Percentiles rank a stretch among this genome's conserved stretches.
Evolutionary conservation across 2,888 invertebrate genomes (phyloP).

Genomic region (Chesias legatella): DNA sequence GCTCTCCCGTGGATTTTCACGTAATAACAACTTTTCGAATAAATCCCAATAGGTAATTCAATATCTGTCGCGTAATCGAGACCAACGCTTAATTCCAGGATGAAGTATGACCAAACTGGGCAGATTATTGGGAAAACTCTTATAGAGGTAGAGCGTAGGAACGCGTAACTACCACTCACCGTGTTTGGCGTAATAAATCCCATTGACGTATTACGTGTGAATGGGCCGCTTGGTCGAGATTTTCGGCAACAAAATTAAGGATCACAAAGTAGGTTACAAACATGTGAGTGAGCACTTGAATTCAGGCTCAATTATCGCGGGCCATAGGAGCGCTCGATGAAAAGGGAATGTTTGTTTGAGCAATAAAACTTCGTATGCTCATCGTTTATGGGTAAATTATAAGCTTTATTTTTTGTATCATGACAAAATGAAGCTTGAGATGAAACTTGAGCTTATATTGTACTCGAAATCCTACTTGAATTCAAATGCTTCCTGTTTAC

Average conservation of each 20-base stretch:
- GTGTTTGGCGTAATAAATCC: slow-evolving; percentile 20
- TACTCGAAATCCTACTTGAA: too few relatives aligned
- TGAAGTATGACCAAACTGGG: not conserved
- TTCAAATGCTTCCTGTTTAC: too few relatives aligned
- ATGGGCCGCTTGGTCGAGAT: slow-evolving; percentile 21
- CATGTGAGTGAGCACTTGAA: slow-evolving; percentile 6
- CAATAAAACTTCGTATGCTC: too few relatives aligned
- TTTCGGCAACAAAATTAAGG: slow-evolving; percentile 17
- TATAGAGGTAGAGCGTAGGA: slow-evolving; percentile 7
- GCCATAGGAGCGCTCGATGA: not conserved
- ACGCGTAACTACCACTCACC: slow-evolving; percentile 16
- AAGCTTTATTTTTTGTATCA: too few relatives aligned
- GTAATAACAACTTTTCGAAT: slow-evolving; percentile 44
- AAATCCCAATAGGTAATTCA: slow-evolving; percentile 19
- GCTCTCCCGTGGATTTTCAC: slow-evolving; percentile 51
- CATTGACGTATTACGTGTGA: slow-evolving; percentile 19
- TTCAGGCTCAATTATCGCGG: slow-evolving; percentile 6
- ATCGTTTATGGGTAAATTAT: too few relatives aligned
- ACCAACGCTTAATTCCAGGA: slow-evolving; percentile 12
- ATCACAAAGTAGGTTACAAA: slow-evolving; percentile 10
- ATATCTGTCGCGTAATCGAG: slow-evolving; percentile 20
- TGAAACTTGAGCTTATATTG: too few relatives aligned
- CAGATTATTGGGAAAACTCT: slow-evolving; percentile 10
- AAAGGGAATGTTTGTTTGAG: too few relatives aligned
- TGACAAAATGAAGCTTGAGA: too few relatives aligned